Evolutionary conservation across 2,113 vertebrate genomes (phyloP).

Genomic region (Perccottus glenii): DNA sequence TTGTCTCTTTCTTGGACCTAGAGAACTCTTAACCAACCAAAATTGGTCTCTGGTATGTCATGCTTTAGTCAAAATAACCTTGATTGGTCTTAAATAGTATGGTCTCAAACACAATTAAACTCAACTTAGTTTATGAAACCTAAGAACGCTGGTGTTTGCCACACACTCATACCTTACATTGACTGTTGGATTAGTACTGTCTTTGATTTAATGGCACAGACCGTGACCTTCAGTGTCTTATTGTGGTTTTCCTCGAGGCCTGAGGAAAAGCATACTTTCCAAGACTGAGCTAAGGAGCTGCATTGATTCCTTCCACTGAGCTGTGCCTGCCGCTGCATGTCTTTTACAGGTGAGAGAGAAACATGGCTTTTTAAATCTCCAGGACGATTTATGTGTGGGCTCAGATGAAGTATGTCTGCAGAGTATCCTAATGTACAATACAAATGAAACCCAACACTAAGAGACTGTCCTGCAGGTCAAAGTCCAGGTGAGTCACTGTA

Average conservation of each 20-base stretch:
- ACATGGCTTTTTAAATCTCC: slow-evolving; percentile 8
- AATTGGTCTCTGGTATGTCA: too few relatives aligned
- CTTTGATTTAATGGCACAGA: background rate
- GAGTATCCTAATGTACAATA: background rate
- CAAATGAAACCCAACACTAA: slow-evolving; percentile 3
- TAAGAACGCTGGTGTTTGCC: too few relatives aligned
- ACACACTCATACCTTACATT: too few relatives aligned
- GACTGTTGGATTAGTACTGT: background rate
- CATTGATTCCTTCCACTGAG: background rate
- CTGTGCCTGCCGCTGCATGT: slow-evolving; percentile 47
- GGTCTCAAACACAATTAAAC: too few relatives aligned
- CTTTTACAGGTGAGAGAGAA: background rate
- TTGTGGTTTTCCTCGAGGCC: background rate
- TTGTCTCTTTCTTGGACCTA: too few relatives aligned
- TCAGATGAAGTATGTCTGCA: background rate
- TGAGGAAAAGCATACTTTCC: slow-evolving; percentile 21
- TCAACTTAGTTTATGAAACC: too few relatives aligned
- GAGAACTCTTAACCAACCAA: too few relatives aligned
- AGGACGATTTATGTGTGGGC: background rate
- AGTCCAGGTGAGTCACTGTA: slow-evolving; percentile 22
- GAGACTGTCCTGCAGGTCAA: slow-evolving; percentile 34
- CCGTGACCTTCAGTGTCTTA: slow-evolving; percentile 27
- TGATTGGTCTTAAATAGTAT: too few relatives aligned
- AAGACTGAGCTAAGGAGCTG: background rate
- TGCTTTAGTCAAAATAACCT: too few relatives aligned